phyloP scores from a whole-genome alignment of 2,113 vertebrate genomes.

The Pseudopipra pipra region DNA sequence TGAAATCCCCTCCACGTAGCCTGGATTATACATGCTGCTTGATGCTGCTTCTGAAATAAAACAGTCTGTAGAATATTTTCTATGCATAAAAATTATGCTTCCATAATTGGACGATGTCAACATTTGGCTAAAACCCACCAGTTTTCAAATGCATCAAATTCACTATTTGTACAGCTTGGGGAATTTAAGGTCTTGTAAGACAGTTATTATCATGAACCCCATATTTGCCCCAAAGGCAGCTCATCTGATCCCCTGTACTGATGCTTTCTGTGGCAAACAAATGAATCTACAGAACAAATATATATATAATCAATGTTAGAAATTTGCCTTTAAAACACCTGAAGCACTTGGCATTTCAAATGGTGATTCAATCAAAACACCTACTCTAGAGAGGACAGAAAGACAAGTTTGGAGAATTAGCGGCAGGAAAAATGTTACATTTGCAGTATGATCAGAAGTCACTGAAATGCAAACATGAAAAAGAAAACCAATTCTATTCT shows the following conservation, averaged over 20 bases:
- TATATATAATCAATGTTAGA: background rate
- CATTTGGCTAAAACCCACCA: background rate
- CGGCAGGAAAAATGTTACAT: background rate
- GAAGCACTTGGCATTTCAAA: background rate
- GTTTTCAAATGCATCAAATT: background rate
- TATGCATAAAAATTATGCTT: background rate
- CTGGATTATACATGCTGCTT: conserved; percentile 87
- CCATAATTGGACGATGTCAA: background rate
- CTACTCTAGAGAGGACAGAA: background rate
- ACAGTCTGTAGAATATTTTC: background rate
- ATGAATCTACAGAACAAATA: background rate
- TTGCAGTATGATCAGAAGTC: background rate
- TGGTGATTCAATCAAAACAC: background rate
- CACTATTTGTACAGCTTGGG: background rate
- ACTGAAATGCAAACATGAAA: background rate
- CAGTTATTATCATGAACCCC: background rate
- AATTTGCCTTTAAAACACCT: background rate
- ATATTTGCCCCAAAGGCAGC: background rate
- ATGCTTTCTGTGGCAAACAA: background rate
- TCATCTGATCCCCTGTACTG: background rate
- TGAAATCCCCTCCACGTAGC: conserved; percentile 86
- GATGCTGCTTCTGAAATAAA: conserved; percentile 76
- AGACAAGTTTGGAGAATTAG: background rate
- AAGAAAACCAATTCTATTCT: background rate
- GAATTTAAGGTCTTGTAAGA: background rate